phyloP scores from a whole-genome alignment of 2,888 invertebrate species.

The Neocrepidodera transversa region DNA sequence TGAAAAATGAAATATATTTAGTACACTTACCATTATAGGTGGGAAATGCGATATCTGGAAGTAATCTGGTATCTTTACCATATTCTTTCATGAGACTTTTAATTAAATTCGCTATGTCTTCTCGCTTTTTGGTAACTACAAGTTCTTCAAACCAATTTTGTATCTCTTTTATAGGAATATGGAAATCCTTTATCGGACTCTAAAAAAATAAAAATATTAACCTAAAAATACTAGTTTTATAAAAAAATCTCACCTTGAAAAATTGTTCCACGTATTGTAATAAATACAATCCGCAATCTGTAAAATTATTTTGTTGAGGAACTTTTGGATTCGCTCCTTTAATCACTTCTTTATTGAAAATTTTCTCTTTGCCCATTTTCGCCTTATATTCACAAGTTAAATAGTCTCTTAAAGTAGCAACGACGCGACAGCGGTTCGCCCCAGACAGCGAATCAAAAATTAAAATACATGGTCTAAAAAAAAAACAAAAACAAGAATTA shows the following conservation, averaged over 20 bases:
- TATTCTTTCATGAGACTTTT: conserved; percentile 76
- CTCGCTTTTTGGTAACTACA: conserved; percentile 82
- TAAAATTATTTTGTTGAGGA: conserved; percentile 97
- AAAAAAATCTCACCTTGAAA: conserved; percentile 71
- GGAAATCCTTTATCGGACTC: conserved; percentile 84
- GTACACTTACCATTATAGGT: conserved; percentile 74
- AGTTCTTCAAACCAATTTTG: conserved; percentile 88
- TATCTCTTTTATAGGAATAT: conserved; percentile 82
- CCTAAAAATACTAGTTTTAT: neutral
- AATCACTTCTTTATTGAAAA: conserved; percentile 83
- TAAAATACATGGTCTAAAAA: conserved; percentile 86
- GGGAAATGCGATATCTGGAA: conserved; percentile 79
- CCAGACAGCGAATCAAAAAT: conserved; percentile 94
- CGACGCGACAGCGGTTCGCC: conserved; percentile 81
- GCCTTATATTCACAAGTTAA: conserved; percentile 85
- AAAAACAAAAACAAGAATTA: no score
- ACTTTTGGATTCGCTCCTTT: conserved; percentile 88
- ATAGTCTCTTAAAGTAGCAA: conserved; percentile 90
- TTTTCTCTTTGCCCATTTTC: conserved; percentile 69
- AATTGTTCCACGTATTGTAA: conserved; percentile 97
- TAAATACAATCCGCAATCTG: conserved; percentile 95
- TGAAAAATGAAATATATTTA: no score
- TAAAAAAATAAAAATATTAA: conserved; percentile 52
- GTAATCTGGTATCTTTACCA: conserved; percentile 70
- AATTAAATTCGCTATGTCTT: conserved; percentile 83